Evolutionary conservation across 2,113 vertebrate species (phyloP), one percentile per base, ranked within the genome.

Genomic region (mouse (Mus musculus)): DNA sequence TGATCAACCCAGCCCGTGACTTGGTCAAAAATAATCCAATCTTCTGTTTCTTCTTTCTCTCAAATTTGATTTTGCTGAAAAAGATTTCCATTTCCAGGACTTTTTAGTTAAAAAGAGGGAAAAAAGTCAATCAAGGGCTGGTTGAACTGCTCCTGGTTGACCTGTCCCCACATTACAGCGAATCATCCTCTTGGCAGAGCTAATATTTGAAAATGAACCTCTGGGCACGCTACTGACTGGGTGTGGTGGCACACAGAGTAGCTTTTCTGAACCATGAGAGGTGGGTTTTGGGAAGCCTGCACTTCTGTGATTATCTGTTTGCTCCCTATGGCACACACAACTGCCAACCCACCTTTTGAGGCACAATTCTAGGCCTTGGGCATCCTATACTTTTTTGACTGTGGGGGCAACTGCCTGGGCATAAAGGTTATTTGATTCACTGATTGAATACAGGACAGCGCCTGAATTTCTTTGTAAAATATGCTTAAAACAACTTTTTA

Each of bases 151-250:
- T 96, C 3, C 28, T 39, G 54, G 59, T 95, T 80, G 80, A 63
- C 39, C 94, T 77, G 72, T 5, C 92, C 92, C 46, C 6, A 39
- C 88, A 93, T 96, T 91, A 95, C 9, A 88, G 91, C 78, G 95
- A 97, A 98, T 96, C 95, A 96, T 97, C n/a, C 63, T 95, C 77
- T 52, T 67, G 94, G 94, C 14, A 28, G 92, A 97, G 67, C 88
- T 77, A 96, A 93, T 72, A 93, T 54, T 92, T 85, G 96, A 92
- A 96, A 0, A 94, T 95, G 89, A 97, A 82, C 94, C 87, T 91
- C 95, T 0, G 10, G 95, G 94, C 88, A 61, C 81, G 54, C 2
- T 94, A 89, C 78, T 1, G 39, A 96, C 36, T 78, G 86, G 89
- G 96, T 96, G 91, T 33, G 93, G 93, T 42, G 63, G 95, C 86